Evolutionary conservation across 2,888 invertebrate species (phyloP).

Genomic region (Drosophila paracracens): DNA sequence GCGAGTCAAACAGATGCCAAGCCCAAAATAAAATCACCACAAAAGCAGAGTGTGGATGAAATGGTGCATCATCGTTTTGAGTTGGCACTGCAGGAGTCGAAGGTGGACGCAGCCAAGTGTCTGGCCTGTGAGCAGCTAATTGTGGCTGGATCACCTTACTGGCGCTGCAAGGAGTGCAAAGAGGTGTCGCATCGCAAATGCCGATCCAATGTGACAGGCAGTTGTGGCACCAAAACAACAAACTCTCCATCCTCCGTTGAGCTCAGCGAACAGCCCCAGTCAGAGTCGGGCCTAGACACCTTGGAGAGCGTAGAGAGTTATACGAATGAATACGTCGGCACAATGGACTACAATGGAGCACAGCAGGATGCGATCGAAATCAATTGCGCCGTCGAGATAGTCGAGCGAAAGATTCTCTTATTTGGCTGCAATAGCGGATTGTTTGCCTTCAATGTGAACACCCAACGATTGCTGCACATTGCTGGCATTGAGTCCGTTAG

Average conservation of each 20-base stretch:
- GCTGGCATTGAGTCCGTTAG: conserved; percentile 88
- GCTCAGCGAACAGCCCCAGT: conserved; percentile 12
- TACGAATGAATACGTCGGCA: conserved; percentile 60
- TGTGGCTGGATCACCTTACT: conserved; percentile 80
- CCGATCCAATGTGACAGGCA: conserved; percentile 75
- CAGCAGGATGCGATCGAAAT: conserved; percentile 69
- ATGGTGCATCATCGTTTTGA: conserved; percentile 83
- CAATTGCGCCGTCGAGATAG: conserved; percentile 83
- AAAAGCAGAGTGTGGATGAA: conserved; percentile 24
- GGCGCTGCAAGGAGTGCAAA: conserved; percentile 84
- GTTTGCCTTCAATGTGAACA: conserved; percentile 81
- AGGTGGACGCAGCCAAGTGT: conserved; percentile 62
- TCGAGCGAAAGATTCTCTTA: conserved; percentile 79
- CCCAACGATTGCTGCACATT: conserved; percentile 82
- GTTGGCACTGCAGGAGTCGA: conserved; percentile 79
- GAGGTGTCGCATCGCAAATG: conserved; percentile 83
- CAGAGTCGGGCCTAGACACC: conserved; percentile 40
- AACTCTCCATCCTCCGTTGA: conserved; percentile 20
- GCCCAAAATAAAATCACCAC: conserved; percentile 27
- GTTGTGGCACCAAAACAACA: conserved; percentile 61
- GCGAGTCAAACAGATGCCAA: conserved; percentile 57
- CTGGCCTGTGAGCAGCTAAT: conserved; percentile 79
- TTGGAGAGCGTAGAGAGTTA: conserved; percentile 51
- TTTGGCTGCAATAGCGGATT: conserved; percentile 83
- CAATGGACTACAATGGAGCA: conserved; percentile 60